Evolutionary conservation across 1,140 invertebrate species (phyloP), one percentile per base, ranked within the genome.

Genomic region (Psix sp.): DNA sequence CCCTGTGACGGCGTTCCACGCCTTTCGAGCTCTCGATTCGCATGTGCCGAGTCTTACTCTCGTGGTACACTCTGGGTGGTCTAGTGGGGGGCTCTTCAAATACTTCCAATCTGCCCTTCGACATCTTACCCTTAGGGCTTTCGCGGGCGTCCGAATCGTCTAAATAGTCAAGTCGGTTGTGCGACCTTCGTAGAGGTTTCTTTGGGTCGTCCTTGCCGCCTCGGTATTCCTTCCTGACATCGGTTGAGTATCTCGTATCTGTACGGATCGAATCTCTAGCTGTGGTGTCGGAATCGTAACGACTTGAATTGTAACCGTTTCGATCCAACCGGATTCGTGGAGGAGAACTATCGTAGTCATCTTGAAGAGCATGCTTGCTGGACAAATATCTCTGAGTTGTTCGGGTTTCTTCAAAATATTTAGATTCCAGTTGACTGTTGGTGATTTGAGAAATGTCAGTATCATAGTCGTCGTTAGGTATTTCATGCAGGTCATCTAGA

Each of bases 371-470:
- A 46, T 67, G 65, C 14, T 84, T 83, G 43, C 66, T 80, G 3
- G 65, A 78, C n/a, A 77, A 43, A 42, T 84, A 83, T 24, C 78
- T 77, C 21, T 84, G 82, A 0, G 77, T 85, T 2, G 77, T 85
- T 17, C 80, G 77, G 0, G 80, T 85, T 48, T 86, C 84, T 11
- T 83, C 82, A 54, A 83, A 82, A n/a, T 84, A 85, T 48, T 84
- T 85, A 0, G 80, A 82, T 15, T 85, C 85, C 2, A 86, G 13
- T 14, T 85, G 84, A 24, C 82, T 86, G 49, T 78, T 86, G 0
- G 84, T 86, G 40, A 84, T 43, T 24, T 87, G 85, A 0, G 84
- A 87, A 26, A 87, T 87, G 15, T 87, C 85, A 0, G 84, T 87
- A 43, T 87, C 83, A 33, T 86, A 87, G 15, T 86, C 85, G 35